Evolutionary conservation across 1,140 invertebrate genomes (phyloP), one percentile per base, ranked within the genome.

Genomic region (Coptotermes formosanus): DNA sequence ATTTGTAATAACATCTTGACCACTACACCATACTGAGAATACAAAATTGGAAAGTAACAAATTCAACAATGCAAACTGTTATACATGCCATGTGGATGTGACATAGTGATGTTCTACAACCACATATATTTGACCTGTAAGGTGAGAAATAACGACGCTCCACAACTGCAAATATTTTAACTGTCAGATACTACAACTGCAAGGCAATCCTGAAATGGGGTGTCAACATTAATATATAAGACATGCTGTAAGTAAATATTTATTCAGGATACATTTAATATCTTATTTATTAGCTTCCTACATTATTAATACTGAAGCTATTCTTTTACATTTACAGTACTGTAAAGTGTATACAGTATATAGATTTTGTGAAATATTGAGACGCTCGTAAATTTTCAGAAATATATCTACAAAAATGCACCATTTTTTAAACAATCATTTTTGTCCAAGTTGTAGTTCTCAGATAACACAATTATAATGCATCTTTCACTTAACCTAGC

Each of bases 261-360:
- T 75, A 75, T 75, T 75, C 64, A 75, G 25, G 2, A 75, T 75
- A 75, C 64, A 75, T 75, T 55, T 30, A 75, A 75, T 75, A 75
- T 30, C 64, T 30, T 75, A 75, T 75, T 75, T 75, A 25, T n/a
- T 75, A 30, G 64, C n/a, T 75, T 75, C 64, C 64, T 75, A 75
- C 64, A 75, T 30, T 75, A 75, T 75, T 75, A 75, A 75, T 75
- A 75, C 64, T 75, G n/a, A 75, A 75, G 64, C 64, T 75, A 75
- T 25, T 30, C n/a, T 75, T 75, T 75, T 75, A 75, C 64, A 75
- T 75, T 30, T 75, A 75, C 64, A 75, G 64, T 75, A 75, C n/a
- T 75, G 64, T 75, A 75, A 75, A 75, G 64, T 75, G 64, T 75
- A 75, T 75, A 30, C n/a, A 75, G 25, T 75, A 75, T 75, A 75